Conservation (phyloP, 2,797 vertebrate genomes). For the Rhabdomys pumilio region DNA sequence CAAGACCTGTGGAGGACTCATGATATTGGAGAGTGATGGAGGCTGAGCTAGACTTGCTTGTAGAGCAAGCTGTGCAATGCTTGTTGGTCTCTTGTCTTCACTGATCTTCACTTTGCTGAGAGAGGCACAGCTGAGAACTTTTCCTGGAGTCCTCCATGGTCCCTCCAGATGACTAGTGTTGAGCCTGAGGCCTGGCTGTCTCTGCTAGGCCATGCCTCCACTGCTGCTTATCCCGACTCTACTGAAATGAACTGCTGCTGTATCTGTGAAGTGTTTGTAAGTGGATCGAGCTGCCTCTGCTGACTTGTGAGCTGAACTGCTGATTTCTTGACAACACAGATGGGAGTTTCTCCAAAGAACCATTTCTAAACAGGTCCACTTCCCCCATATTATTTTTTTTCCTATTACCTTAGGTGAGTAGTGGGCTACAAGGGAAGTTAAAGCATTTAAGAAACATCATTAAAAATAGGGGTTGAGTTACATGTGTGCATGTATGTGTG, state of each 20-base stretch:
- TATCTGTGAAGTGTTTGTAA: not conserved
- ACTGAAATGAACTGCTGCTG: not conserved
- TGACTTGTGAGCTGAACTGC: not conserved
- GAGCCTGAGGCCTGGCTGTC: not conserved
- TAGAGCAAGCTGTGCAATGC: not conserved
- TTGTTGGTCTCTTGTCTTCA: not conserved
- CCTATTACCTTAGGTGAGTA: not conserved
- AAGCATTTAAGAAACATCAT: not conserved
- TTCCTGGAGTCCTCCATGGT: not conserved
- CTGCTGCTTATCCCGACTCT: not conserved
- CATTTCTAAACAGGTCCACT: not conserved
- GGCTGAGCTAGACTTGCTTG: not conserved
- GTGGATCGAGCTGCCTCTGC: not conserved
- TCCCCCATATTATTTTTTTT: not conserved
- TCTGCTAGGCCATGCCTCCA: not conserved
- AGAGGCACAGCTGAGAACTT: not conserved
- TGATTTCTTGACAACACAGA: not conserved
- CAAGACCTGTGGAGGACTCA: not conserved
- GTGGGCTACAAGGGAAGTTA: not conserved
- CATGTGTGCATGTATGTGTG: not conserved
- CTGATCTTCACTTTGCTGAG: not conserved
- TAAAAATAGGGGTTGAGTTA: not conserved
- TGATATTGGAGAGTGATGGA: not conserved
- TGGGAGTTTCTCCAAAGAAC: not conserved
- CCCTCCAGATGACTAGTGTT: not conserved